A percentile compares a stretch with the other conserved stretches of the same genome.
Evolutionary conservation across 2,113 vertebrate species (phyloP).

Genomic region (Ammodytes dubius): DNA sequence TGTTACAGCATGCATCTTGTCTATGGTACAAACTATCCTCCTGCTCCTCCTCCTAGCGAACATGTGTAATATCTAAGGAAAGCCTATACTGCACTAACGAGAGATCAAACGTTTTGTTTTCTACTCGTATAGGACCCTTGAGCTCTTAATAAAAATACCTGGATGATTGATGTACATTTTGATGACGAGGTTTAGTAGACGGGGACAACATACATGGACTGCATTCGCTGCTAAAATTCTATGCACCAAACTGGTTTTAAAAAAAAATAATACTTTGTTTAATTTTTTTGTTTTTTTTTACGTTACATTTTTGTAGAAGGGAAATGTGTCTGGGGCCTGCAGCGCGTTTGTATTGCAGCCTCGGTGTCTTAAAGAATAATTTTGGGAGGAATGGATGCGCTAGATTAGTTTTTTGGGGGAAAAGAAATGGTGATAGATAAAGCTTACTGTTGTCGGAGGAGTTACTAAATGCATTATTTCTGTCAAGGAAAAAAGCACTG

Average conservation of each 20-base stretch:
- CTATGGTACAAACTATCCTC: slow-evolving; percentile 68
- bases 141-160: slow-evolving; percentile 70
- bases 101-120: slow-evolving; percentile 84
- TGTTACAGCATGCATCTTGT: slow-evolving; percentile 95
- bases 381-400: slow-evolving; percentile 10
- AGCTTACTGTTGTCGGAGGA: slow-evolving; percentile 49
- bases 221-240: slow-evolving; percentile 91
- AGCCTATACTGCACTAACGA: slow-evolving; percentile 90
- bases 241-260: slow-evolving; percentile 89
- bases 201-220: slow-evolving; percentile 77
- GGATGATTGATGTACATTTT: slow-evolving; percentile 68
- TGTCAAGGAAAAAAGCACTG: slow-evolving; percentile 65
- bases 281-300: slow-evolving; percentile 51
- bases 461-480: slow-evolving; percentile 45
- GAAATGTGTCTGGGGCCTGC: slow-evolving; percentile 51
- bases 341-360: slow-evolving; percentile 47
- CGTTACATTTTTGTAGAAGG: slow-evolving; percentile 45
- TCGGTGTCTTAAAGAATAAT: slow-evolving; percentile 47
- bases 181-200: slow-evolving; percentile 46
- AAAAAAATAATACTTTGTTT: slow-evolving; percentile 48
- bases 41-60: slow-evolving; percentile 84
- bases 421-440: slow-evolving; percentile 33
- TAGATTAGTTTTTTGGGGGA: slow-evolving; percentile 7
- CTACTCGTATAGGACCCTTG: slow-evolving; percentile 83
- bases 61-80: slow-evolving; percentile 85